Percentiles rank a stretch among this genome's conserved stretches.
Conservation (phyloP, 2,888 invertebrate genomes). For the Cantharis rustica region DNA sequence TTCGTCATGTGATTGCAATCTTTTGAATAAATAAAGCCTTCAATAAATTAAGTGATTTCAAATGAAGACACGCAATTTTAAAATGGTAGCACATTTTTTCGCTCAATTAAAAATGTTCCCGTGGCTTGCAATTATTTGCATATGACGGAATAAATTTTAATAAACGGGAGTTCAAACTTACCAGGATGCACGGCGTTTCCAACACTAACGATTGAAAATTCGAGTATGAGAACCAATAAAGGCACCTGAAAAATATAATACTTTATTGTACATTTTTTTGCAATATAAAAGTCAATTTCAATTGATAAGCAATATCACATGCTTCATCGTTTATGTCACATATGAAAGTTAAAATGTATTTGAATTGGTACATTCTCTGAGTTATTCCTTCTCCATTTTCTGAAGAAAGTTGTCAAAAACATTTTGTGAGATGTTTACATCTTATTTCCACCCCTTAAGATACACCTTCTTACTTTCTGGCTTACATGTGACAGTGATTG, state of each 20-base stretch:
- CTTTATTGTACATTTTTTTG: slow-evolving; percentile 3
- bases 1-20: slow-evolving; percentile 28
- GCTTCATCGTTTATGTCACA: neutral
- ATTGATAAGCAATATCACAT: neutral
- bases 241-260: slow-evolving; percentile 48
- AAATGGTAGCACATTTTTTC: neutral
- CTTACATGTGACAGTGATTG: slow-evolving; percentile 21
- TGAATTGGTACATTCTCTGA: slow-evolving; percentile 3
- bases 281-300: neutral
- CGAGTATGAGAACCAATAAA: slow-evolving; percentile 51
- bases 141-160: neutral
- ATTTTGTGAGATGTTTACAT: slow-evolving; percentile 23
- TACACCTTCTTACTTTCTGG: slow-evolving; percentile 19
- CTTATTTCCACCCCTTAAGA: slow-evolving; percentile 23
- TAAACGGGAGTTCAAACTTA: slow-evolving; percentile 35
- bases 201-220: slow-evolving; percentile 52
- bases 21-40: neutral
- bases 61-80: neutral
- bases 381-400: slow-evolving; percentile 14
- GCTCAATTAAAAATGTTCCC: neutral
- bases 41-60: neutral
- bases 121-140: neutral
- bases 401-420: slow-evolving; percentile 19
- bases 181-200: slow-evolving; percentile 55
- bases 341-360: slow-evolving; percentile 3